A percentile compares a stretch with the other conserved stretches of the same genome.
These are phyloP conservation scores for Prorops nasuta DNA, from an alignment of 1,140 invertebrate genomes.

Conservation along the genomic window DNA sequence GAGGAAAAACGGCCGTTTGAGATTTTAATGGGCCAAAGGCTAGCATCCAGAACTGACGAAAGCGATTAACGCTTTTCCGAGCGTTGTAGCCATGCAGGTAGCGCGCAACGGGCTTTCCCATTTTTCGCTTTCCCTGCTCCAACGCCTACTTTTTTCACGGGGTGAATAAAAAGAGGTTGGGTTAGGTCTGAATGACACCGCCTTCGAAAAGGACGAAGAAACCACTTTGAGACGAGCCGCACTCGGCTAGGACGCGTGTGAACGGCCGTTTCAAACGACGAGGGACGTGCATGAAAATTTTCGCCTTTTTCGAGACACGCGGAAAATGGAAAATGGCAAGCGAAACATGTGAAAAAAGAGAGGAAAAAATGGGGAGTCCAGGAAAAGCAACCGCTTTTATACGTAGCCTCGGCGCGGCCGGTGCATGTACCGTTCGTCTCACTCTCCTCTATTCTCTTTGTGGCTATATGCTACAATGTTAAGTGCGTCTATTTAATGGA, in stretches of 20 bases:
- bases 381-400: background rate
- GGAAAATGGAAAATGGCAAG: background rate
- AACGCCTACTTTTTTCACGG: background rate
- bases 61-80: slow-evolving; percentile 17
- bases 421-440: background rate
- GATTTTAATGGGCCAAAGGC: background rate
- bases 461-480: slow-evolving; percentile 9
- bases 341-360: background rate
- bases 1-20: background rate
- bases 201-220: slow-evolving; percentile 12
- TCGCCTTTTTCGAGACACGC: slow-evolving; percentile 8
- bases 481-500: slow-evolving; percentile 30
- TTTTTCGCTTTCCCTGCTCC: background rate
- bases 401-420: background rate
- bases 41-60: background rate
- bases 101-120: too few species aligned
- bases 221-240: slow-evolving; percentile 6
- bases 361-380: background rate
- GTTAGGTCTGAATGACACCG: slow-evolving; percentile 15
- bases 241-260: background rate
- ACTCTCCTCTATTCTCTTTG: slow-evolving; percentile 8
- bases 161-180: slow-evolving; percentile 7
- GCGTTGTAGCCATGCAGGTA: slow-evolving; percentile 15
- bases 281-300: slow-evolving; percentile 17
- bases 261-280: slow-evolving; percentile 13